Conservation (phyloP, 1,140 invertebrate genomes). For the Phymastichus coffea region DNA sequence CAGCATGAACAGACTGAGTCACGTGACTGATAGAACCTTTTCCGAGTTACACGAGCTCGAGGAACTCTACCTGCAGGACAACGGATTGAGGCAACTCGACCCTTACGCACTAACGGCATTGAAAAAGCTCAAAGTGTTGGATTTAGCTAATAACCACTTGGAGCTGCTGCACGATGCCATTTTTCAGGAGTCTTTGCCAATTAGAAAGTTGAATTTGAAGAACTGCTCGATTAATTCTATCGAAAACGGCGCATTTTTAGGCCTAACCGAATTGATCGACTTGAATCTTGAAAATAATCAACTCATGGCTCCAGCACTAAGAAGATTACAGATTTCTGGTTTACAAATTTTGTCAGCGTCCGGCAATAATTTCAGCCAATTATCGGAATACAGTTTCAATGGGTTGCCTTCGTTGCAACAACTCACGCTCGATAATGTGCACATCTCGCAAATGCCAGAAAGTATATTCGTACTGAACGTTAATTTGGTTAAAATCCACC, state of each 20-base stretch:
- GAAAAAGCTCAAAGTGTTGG: constrained; percentile 62
- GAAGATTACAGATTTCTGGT: constrained; percentile 70
- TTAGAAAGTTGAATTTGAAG: constrained; percentile 60
- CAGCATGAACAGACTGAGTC: constrained; percentile 70
- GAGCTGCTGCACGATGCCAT: constrained; percentile 58
- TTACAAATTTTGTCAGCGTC: constrained; percentile 71
- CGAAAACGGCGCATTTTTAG: constrained; percentile 65
- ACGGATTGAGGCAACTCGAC: constrained; percentile 61
- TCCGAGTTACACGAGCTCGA: constrained; percentile 69
- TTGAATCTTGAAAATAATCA: constrained; percentile 74
- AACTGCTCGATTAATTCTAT: constrained; percentile 65
- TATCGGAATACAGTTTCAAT: constrained; percentile 68
- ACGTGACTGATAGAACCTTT: constrained; percentile 68
- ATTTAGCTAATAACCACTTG: constrained; percentile 65
- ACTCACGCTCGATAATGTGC: constrained; percentile 68
- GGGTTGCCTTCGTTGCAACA: constrained; percentile 74
- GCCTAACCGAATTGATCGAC: constrained; percentile 67
- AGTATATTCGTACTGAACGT: constrained; percentile 73
- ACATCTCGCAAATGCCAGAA: constrained; percentile 66
- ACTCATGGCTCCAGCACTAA: constrained; percentile 65
- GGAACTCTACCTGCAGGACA: constrained; percentile 65
- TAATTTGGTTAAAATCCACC: constrained; percentile 70
- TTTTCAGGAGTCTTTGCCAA: constrained; percentile 63
- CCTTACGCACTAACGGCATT: constrained; percentile 61
- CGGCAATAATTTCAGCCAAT: constrained; percentile 74